Evolutionary conservation across 35 echinoderm and acorn worm genomes (phyloP), one percentile per base, ranked within the genome.

Genomic region (Lytechinus variegatus): DNA sequence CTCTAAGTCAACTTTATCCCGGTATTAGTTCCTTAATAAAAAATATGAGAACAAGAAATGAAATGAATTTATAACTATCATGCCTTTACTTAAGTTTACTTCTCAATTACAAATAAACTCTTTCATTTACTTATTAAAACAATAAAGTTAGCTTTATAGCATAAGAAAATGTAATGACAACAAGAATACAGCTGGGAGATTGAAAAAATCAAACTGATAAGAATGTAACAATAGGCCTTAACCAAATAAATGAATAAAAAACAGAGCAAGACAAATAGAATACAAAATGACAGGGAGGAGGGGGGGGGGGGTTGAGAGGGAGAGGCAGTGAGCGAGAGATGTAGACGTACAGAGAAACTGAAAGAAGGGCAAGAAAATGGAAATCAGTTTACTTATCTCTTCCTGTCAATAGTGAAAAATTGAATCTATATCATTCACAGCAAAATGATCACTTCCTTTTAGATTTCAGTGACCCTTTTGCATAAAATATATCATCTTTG

Each of bases 321-420:
- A 28, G 52, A 29, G 28, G 4, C 27, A 44, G 52, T 29, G 87
- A 89, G 4, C 3, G 87, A 89, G 10, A 53, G 10, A 9, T 0
- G 52, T 14, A 14, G 9, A 53, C 6, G 44, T 6, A 89, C 9
- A 27, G 87, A 89, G 87, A 53, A 89, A 89, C 27, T 10, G 9
- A 89, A 19, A 89, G 87, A 89, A 9, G 61, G 16, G 14, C 14
- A 21, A 71, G 27, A 51, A 10, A 53, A 10, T 44, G 87, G 87
- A 89, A 89, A 89, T 53, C 87, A 89, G 28, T 89, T 89, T 89
- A 24, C 4, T 89, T 89, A 89, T 89, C 87, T 89, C 61, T 71
- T 71, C 61, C 61, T 71, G 61, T 6, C 61, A 71, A 71, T 71
- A 71, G 24, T 71, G 61, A 13, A 71, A 71, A 71, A 13, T 71